These are phyloP conservation scores for Cataglyphis albicans DNA, from an alignment of 2,888 invertebrate genomes.

Conservation along the genomic window DNA sequence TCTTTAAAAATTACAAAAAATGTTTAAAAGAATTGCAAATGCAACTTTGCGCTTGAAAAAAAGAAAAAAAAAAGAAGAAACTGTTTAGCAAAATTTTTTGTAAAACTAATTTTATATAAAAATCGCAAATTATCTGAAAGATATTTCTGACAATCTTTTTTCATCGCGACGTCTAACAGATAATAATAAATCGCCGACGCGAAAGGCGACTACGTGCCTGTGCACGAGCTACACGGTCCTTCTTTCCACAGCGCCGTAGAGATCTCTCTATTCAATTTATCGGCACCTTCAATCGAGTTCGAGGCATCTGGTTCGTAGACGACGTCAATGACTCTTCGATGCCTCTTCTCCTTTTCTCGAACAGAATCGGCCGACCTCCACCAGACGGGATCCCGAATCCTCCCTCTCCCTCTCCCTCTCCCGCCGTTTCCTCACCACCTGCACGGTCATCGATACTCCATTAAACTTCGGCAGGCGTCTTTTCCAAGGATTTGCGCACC, in stretches of 20 bases:
- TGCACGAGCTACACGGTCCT: conserved; percentile 23
- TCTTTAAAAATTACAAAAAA: not conserved
- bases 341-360: conserved; percentile 34
- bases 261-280: conserved; percentile 60
- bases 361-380: conserved; percentile 26
- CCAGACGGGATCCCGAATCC: conserved; percentile 34
- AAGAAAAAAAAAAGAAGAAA: not conserved
- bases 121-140: not conserved
- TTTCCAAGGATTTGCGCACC: conserved; percentile 58
- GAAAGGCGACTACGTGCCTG: conserved; percentile 21
- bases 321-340: conserved; percentile 52
- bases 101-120: not conserved
- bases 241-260: conserved; percentile 26
- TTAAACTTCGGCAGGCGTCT: conserved; percentile 62
- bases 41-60: not conserved
- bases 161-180: not conserved
- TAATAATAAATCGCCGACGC: conserved; percentile 40
- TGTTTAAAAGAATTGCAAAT: not conserved
- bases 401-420: not conserved
- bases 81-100: too few relatives aligned
- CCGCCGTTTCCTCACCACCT: conserved; percentile 24
- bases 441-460: conserved; percentile 62
- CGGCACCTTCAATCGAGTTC: conserved; percentile 57
- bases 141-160: not conserved
- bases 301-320: conserved; percentile 46